Evolutionary conservation across 1,140 invertebrate genomes (phyloP).

Genomic region (Ephestia elutella): DNA sequence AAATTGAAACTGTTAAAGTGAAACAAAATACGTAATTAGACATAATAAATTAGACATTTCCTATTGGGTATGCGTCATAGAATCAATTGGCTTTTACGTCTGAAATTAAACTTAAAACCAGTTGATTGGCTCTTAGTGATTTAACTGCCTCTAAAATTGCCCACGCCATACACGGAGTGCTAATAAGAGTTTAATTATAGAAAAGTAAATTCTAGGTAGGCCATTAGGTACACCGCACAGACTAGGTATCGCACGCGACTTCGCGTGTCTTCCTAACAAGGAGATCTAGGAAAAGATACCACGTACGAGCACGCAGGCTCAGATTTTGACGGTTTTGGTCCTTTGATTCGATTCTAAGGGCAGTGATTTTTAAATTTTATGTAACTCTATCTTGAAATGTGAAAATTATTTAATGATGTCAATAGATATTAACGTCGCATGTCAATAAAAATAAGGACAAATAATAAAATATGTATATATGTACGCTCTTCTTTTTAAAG

Average conservation of each 20-base stretch:
- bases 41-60: neutral
- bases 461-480: too few relatives aligned
- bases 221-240: constrained; percentile 27
- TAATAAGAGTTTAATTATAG: constrained; percentile 15
- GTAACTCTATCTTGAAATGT: too few relatives aligned
- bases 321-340: constrained; percentile 14
- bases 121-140: neutral
- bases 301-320: constrained; percentile 21
- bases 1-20: too few relatives aligned
- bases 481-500: too few relatives aligned
- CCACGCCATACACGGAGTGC: neutral
- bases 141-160: neutral
- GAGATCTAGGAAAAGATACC: constrained; percentile 26
- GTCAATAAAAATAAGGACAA: too few relatives aligned
- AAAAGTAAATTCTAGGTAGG: constrained; percentile 26
- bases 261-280: constrained; percentile 37
- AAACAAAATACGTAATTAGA: too few relatives aligned
- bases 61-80: neutral
- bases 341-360: constrained; percentile 13
- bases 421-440: too few relatives aligned
- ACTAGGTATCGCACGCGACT: constrained; percentile 39
- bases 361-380: neutral
- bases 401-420: too few relatives aligned
- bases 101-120: neutral
- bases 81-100: neutral